A percentile compares a stretch with the other conserved stretches of the same genome.
Evolutionary conservation across 2,797 vertebrate genomes (phyloP).

Genomic region (Triplophysa bombifrons): DNA sequence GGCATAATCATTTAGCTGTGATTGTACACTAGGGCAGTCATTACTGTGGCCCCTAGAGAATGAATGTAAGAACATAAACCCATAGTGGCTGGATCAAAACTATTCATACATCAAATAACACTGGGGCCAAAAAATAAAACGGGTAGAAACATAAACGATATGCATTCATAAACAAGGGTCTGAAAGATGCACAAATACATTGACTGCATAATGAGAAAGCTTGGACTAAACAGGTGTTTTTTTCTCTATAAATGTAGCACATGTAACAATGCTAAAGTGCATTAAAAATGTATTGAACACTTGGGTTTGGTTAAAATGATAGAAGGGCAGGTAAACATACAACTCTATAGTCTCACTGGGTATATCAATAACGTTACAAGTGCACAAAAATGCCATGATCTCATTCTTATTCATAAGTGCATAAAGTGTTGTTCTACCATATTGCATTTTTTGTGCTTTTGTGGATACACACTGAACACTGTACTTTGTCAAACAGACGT

Average conservation of each 20-base stretch:
- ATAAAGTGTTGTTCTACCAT: neutral
- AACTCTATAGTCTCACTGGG: neutral
- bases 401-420: conserved; percentile 13
- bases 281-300: neutral
- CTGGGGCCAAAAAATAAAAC: neutral
- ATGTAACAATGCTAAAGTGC: neutral
- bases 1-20: conserved; percentile 49
- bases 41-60: conserved; percentile 31
- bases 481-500: no score
- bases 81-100: conserved; percentile 34
- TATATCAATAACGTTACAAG: neutral
- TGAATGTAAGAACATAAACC: conserved; percentile 23
- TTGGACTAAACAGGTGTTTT: neutral
- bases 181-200: conserved; percentile 10
- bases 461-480: neutral
- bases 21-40: conserved; percentile 52
- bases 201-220: neutral
- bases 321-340: conserved; percentile 1
- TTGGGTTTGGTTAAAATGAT: neutral
- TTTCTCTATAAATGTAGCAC: neutral
- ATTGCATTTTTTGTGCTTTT: neutral
- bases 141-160: conserved; percentile 8
- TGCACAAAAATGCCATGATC: neutral
- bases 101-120: conserved; percentile 18
- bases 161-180: conserved; percentile 17